These are phyloP conservation scores for Anarrhichthys ocellatus DNA, from an alignment of 2,113 vertebrate species.

Conservation along the genomic window DNA sequence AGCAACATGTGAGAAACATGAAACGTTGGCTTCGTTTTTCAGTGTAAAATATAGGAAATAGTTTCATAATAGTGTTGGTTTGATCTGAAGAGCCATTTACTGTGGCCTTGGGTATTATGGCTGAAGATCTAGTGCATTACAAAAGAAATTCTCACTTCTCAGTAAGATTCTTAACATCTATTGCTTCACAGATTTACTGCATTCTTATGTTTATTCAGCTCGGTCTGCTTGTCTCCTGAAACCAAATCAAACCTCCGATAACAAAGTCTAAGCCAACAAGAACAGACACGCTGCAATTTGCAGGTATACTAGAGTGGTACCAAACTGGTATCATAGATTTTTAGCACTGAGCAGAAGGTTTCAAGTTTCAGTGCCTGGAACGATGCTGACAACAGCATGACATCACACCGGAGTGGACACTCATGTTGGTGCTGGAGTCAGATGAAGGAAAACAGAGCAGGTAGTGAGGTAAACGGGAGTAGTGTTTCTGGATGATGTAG, in stretches of 20 bases:
- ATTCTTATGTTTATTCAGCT: slow-evolving; percentile 45
- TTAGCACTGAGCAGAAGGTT: slow-evolving; percentile 43
- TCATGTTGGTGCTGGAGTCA: not conserved
- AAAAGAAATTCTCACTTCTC: slow-evolving; percentile 12
- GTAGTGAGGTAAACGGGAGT: slow-evolving; percentile 56
- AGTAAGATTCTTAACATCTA: slow-evolving; percentile 1
- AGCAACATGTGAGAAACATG: not conserved
- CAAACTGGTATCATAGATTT: slow-evolving; percentile 17
- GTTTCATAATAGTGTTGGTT: slow-evolving; percentile 3
- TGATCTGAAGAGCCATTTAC: not conserved
- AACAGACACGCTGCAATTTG: slow-evolving; percentile 45
- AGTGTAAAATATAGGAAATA: not conserved
- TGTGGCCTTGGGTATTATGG: slow-evolving; percentile 21
- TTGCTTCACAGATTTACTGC: slow-evolving; percentile 27
- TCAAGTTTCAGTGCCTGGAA: slow-evolving; percentile 64
- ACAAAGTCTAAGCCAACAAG: slow-evolving; percentile 41
- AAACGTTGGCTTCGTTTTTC: not conserved
- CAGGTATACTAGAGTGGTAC: slow-evolving; percentile 21
- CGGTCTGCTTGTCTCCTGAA: slow-evolving; percentile 53
- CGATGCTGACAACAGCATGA: slow-evolving; percentile 52
- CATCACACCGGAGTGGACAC: slow-evolving; percentile 37
- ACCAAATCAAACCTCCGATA: slow-evolving; percentile 47
- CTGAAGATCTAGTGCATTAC: not conserved
- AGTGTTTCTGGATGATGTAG: slow-evolving; percentile 63
- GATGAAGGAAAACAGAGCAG: slow-evolving; percentile 29